Percentiles rank a stretch among this genome's conserved stretches.
These are phyloP conservation scores for Drosophila erecta DNA, from an alignment of 1,140 invertebrate species.

Conservation along the genomic window DNA sequence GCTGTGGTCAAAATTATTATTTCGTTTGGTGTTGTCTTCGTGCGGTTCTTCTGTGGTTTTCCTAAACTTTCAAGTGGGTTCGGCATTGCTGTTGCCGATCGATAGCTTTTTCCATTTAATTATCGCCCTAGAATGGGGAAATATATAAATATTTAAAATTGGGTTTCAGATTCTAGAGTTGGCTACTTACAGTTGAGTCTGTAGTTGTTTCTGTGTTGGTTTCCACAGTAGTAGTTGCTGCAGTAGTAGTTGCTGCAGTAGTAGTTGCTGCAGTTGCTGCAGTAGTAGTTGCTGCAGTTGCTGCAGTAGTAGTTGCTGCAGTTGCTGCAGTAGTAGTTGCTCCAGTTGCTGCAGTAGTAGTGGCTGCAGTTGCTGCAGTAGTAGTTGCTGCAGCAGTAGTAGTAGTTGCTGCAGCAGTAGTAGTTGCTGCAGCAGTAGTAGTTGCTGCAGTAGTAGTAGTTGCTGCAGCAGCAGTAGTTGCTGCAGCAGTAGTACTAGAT, in stretches of 20 bases:
- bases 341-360: background rate
- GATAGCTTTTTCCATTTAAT: too few relatives aligned
- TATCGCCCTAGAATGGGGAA: background rate
- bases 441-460: background rate
- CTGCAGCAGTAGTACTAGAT: background rate
- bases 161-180: background rate
- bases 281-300: background rate
- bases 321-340: background rate
- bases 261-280: background rate
- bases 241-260: background rate
- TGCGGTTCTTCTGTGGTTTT: slow-evolving; percentile 1
- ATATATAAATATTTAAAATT: background rate
- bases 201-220: background rate
- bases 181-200: slow-evolving; percentile 1
- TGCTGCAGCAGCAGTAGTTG: background rate
- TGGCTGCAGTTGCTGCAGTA: background rate
- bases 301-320: background rate
- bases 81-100: background rate
- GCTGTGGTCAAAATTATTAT: slow-evolving; percentile 8
- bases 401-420: background rate
- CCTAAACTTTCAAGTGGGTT: background rate
- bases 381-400: background rate
- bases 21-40: slow-evolving; percentile 4
- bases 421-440: background rate
- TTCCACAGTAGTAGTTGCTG: background rate